Evolutionary conservation across 2,888 invertebrate species (phyloP).

Genomic region (Argynnis bischoffii): DNA sequence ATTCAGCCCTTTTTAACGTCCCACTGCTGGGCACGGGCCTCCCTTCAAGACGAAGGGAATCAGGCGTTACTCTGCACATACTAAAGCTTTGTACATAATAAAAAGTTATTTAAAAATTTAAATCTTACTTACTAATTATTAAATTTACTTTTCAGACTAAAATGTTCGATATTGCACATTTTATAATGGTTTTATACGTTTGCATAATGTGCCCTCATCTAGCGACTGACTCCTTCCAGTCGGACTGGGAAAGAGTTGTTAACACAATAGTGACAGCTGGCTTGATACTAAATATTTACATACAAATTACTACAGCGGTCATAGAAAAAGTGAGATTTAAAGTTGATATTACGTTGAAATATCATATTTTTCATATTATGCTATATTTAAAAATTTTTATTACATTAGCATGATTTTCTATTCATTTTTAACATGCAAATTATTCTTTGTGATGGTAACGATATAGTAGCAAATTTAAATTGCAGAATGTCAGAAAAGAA

Average conservation of each 20-base stretch:
- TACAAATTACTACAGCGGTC: slow-evolving; percentile 76
- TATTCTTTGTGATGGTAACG: slow-evolving; percentile 23
- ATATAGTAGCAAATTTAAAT: slow-evolving; percentile 38
- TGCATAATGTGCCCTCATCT: slow-evolving; percentile 68
- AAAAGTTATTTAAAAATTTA: neutral
- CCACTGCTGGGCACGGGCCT: no score
- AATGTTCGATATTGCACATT: slow-evolving; percentile 69
- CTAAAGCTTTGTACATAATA: no score
- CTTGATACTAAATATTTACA: slow-evolving; percentile 69
- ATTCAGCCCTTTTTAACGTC: no score
- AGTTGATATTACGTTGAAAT: no score
- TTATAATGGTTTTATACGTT: slow-evolving; percentile 65
- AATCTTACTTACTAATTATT: no score
- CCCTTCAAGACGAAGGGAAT: no score
- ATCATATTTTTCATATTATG: no score
- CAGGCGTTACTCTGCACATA: no score
- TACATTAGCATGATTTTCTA: neutral
- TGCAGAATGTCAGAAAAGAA: slow-evolving; percentile 62
- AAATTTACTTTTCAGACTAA: slow-evolving; percentile 54
- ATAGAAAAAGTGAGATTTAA: slow-evolving; percentile 58
- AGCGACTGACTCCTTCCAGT: slow-evolving; percentile 56
- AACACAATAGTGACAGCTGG: slow-evolving; percentile 62
- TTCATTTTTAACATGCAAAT: slow-evolving; percentile 30
- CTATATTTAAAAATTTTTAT: no score
- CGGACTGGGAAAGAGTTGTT: slow-evolving; percentile 56